These are phyloP conservation scores for Haliclona indistincta DNA, from an alignment of 37 sponge, comb jelly and placozoan genomes.

Conservation along the genomic window DNA sequence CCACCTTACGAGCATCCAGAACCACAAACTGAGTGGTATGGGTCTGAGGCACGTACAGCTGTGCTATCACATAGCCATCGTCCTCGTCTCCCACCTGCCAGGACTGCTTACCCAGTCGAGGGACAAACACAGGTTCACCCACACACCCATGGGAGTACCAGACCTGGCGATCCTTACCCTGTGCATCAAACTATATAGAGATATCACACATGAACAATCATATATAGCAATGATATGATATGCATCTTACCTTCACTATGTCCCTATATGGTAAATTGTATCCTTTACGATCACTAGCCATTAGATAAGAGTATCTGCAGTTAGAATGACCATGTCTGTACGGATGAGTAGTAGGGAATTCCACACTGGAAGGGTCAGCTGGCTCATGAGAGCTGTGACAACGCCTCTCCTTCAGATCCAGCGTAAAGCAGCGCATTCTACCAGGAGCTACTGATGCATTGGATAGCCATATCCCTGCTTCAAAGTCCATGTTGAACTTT, in stretches of 20 bases:
- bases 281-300: slow-evolving; percentile 86
- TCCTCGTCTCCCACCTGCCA: slow-evolving; percentile 67
- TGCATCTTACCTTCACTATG: slow-evolving; percentile 79
- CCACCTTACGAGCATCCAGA: slow-evolving; percentile 75
- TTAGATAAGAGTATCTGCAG: slow-evolving; percentile 78
- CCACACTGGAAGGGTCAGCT: slow-evolving; percentile 72
- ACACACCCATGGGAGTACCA: slow-evolving; percentile 88
- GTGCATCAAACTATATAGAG: slow-evolving; percentile 56
- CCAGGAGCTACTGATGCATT: slow-evolving; percentile 79
- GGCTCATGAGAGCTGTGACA: slow-evolving; percentile 28
- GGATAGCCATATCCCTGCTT: slow-evolving; percentile 44
- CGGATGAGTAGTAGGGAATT: slow-evolving; percentile 79
- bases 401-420: slow-evolving; percentile 43
- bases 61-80: slow-evolving; percentile 84
- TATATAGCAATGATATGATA: background rate
- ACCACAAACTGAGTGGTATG: slow-evolving; percentile 85
- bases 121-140: slow-evolving; percentile 89
- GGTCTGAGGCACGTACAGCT: slow-evolving; percentile 76
- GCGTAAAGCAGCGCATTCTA: slow-evolving; percentile 44
- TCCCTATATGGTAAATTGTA: slow-evolving; percentile 87
- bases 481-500: slow-evolving; percentile 79
- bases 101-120: slow-evolving; percentile 56
- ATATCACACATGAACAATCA: background rate
- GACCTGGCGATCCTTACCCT: slow-evolving; percentile 54
- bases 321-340: slow-evolving; percentile 71